phyloP scores from a whole-genome alignment of 2,113 vertebrate species.

The Gadus chalcogrammus region DNA sequence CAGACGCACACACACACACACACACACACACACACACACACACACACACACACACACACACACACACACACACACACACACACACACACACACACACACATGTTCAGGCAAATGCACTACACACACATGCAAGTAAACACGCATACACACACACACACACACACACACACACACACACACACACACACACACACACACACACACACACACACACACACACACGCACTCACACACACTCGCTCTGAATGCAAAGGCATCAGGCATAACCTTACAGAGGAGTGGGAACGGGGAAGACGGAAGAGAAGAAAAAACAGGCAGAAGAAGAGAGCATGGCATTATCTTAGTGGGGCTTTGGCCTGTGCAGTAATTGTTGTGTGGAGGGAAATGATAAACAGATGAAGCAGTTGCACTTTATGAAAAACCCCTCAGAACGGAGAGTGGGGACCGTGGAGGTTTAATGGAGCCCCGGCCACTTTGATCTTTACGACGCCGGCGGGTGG shows the following conservation, averaged over 20 bases:
- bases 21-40: neutral
- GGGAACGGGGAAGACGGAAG: neutral
- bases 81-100: no score
- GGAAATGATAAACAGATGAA: conserved; percentile 51
- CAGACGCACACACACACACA: no score
- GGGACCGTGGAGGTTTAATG: no score
- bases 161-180: neutral
- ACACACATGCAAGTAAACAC: neutral
- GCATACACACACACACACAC: no score
- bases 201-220: neutral
- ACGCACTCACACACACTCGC: neutral
- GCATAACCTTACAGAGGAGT: conserved; percentile 9
- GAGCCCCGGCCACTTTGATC: conserved; percentile 24
- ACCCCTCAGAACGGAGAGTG: conserved; percentile 15
- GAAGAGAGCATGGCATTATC: neutral
- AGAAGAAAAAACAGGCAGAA: neutral
- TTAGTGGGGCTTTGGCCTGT: conserved; percentile 28
- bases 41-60: no score
- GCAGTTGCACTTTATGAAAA: conserved; percentile 30
- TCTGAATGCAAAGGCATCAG: neutral
- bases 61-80: no score
- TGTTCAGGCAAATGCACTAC: neutral
- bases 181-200: no score
- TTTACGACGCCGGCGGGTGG: conserved; percentile 26
- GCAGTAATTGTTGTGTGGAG: conserved; percentile 25